A percentile compares a stretch with the other conserved stretches of the same genome.
phyloP scores from a whole-genome alignment of 2,888 invertebrate species.

The Cosmorhoe ocellata region DNA sequence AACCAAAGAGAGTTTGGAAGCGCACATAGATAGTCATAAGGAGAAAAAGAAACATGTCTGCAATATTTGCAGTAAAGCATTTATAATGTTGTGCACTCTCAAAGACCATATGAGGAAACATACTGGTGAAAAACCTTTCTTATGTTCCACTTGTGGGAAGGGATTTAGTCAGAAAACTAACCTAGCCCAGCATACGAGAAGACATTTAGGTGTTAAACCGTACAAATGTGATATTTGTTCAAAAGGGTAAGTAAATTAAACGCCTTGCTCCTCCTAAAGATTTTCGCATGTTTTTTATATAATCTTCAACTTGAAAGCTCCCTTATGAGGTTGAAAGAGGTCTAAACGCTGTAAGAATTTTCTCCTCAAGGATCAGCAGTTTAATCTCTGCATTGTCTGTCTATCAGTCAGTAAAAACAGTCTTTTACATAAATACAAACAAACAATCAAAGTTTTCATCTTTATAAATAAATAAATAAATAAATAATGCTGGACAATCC shows the following conservation, averaged over 20 bases:
- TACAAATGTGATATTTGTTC: slow-evolving; percentile 74
- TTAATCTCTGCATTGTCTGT: too few relatives aligned
- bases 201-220: slow-evolving; percentile 79
- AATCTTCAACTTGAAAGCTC: too few relatives aligned
- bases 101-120: slow-evolving; percentile 83
- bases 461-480: too few relatives aligned
- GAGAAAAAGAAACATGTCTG: slow-evolving; percentile 76
- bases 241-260: slow-evolving; percentile 48
- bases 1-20: slow-evolving; percentile 63
- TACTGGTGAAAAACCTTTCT: slow-evolving; percentile 83
- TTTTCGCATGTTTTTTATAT: too few relatives aligned
- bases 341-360: too few relatives aligned
- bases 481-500: too few relatives aligned
- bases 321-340: too few relatives aligned
- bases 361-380: too few relatives aligned
- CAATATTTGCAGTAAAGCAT: slow-evolving; percentile 64
- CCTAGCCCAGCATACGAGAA: slow-evolving; percentile 80
- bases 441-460: too few relatives aligned
- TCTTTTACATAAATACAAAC: too few relatives aligned
- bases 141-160: slow-evolving; percentile 81
- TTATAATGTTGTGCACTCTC: slow-evolving; percentile 80
- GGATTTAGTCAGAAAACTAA: slow-evolving; percentile 84
- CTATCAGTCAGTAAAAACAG: too few relatives aligned
- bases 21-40: slow-evolving; percentile 73
- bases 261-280: too few relatives aligned